Evolutionary conservation across 2,888 invertebrate genomes (phyloP).

Genomic region (Tuberolachnus salignus): DNA sequence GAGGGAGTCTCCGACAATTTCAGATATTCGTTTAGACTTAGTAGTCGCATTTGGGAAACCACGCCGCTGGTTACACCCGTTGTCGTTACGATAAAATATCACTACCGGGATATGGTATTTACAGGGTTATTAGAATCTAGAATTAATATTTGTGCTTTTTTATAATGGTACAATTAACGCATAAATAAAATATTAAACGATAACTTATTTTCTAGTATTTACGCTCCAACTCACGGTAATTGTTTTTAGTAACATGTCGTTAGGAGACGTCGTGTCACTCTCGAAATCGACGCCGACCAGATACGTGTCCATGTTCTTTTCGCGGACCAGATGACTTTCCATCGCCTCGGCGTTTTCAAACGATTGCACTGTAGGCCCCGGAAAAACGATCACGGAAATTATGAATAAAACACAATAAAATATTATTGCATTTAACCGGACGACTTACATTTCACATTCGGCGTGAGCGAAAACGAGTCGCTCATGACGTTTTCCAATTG

Average conservation of each 20-base stretch:
- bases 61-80: no score
- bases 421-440: background rate
- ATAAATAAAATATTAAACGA: no score
- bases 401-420: background rate
- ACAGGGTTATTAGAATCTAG: no score
- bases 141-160: no score
- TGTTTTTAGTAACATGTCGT: conserved; percentile 35
- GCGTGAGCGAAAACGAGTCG: conserved; percentile 1
- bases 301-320: conserved; percentile 45
- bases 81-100: no score
- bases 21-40: no score
- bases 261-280: conserved; percentile 2
- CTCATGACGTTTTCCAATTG: conserved; percentile 57
- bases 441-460: conserved; percentile 36
- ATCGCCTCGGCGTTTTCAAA: conserved; percentile 27
- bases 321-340: conserved; percentile 36
- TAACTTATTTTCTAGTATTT: no score
- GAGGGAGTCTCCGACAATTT: no score
- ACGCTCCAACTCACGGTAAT: conserved; percentile 25
- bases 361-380: conserved; percentile 24
- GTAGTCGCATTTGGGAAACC: no score
- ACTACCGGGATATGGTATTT: no score
- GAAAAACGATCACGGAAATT: no score
- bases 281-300: conserved; percentile 55
- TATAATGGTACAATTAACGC: no score